phyloP scores from a whole-genome alignment of 1,140 invertebrate species.

The Musca domestica region DNA sequence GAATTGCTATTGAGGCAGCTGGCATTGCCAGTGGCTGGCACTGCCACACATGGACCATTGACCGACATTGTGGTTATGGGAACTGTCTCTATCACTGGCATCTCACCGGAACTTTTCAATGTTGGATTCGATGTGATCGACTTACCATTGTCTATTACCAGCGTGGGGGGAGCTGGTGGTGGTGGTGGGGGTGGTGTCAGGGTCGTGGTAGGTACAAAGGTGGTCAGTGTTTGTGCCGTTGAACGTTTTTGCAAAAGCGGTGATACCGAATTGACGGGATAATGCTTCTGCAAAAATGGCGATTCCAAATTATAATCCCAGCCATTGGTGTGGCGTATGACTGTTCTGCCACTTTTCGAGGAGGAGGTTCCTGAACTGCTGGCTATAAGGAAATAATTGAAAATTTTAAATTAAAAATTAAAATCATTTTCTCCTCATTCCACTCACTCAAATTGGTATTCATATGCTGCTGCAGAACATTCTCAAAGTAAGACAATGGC shows the following conservation, averaged over 20 bases:
- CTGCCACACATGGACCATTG: conserved; percentile 28
- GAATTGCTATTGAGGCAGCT: too few species aligned
- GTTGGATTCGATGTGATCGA: not conserved
- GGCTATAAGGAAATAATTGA: conserved; percentile 23
- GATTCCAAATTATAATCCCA: conserved; percentile 52
- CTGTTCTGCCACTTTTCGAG: conserved; percentile 42
- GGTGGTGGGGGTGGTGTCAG: not conserved
- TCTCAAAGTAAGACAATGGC: conserved; percentile 52
- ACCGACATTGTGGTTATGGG: conserved; percentile 37
- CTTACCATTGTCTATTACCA: not conserved
- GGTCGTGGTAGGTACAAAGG: conserved; percentile 30
- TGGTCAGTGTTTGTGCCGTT: conserved; percentile 39
- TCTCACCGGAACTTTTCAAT: not conserved
- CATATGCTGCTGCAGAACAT: conserved; percentile 45
- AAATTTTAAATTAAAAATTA: not conserved
- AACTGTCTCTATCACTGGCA: conserved; percentile 38
- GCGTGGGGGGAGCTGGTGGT: conserved; percentile 23
- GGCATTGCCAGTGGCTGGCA: too few species aligned
- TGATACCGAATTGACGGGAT: conserved; percentile 30
- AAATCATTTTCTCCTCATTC: not conserved
- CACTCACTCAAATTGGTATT: conserved; percentile 29
- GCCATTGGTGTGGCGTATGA: conserved; percentile 48
- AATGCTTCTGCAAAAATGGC: conserved; percentile 47
- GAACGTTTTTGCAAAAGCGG: conserved; percentile 25
- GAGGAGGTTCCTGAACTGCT: conserved; percentile 38